Percentiles rank a stretch among this genome's conserved stretches.
Evolutionary conservation across 1,140 invertebrate species (phyloP).

Genomic region (Drosophila ficusphila): DNA sequence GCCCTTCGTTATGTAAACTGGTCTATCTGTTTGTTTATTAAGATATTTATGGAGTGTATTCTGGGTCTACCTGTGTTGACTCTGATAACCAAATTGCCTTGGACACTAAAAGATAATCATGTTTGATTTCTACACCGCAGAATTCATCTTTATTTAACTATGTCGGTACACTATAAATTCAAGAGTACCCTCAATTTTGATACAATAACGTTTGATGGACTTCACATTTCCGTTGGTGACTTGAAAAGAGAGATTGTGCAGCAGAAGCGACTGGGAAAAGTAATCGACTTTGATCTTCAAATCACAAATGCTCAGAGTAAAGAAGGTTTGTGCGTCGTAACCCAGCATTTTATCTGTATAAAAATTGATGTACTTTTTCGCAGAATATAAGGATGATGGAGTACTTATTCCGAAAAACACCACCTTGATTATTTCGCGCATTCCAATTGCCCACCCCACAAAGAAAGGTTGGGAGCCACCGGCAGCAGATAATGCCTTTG

Average conservation of each 20-base stretch:
- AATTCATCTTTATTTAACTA: constrained; percentile 77
- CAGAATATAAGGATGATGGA: constrained; percentile 96
- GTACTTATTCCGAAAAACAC: constrained; percentile 98
- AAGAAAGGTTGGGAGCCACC: constrained; percentile 89
- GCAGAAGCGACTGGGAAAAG: constrained; percentile 97
- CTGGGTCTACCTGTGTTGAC: not conserved
- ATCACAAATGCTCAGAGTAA: constrained; percentile 99
- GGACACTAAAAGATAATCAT: constrained; percentile 1
- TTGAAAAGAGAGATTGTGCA: constrained; percentile 97
- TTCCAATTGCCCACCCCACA: constrained; percentile 91
- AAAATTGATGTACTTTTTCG: not conserved
- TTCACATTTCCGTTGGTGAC: constrained; percentile 97
- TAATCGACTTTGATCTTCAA: constrained; percentile 97
- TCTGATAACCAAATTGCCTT: constrained; percentile 9
- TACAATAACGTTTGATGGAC: constrained; percentile 97
- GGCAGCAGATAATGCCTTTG: constrained; percentile 49
- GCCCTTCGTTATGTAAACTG: constrained; percentile 17
- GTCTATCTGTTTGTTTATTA: constrained; percentile 19
- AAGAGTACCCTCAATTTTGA: constrained; percentile 97
- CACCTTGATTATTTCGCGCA: constrained; percentile 96
- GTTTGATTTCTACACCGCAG: constrained; percentile 17
- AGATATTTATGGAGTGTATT: constrained; percentile 8
- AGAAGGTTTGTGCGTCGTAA: constrained; percentile 89
- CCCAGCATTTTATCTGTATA: too few relatives aligned
- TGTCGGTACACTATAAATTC: constrained; percentile 99